Base-by-base conservation (phyloP, 1,140 invertebrate species). In the Drosophila persimilis region DNA sequence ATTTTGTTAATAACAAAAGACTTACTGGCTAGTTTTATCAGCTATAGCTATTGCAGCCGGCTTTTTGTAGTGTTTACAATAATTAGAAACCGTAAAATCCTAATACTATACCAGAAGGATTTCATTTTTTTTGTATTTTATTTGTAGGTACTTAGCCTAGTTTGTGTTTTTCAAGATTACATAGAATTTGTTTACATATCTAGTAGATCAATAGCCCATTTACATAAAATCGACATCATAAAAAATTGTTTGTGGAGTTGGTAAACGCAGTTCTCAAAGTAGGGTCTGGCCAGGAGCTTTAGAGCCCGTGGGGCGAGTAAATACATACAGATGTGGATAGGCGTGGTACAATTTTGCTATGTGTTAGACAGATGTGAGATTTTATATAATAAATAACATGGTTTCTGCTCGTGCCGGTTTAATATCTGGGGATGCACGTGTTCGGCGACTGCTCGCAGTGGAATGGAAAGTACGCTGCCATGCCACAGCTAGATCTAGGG, bases 331-430 rank as follows among this genome's bases (percentile, higher is more conserved):
- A 43, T 26, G 46, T 51, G 50, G 39, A 48, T 48, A 35, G 72
- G 43, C 51, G 69, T 52, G 59, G 13, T 72, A 55, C 46, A 72
- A 72, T 69, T 62, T 73, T 1, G 47, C 54, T 74, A 64, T 56
- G 62, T 51, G 66, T 51, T 57, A 59, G 54, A 55, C 39, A 65
- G 55, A 80, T 83, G 79, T 74, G 71, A 22, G 77, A 80, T 50
- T 65, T 48, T 84, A 80, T 62, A 85, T 65, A 85, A 80, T 86
- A 86, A 85, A 85, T 85, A 86, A 85, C 81, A 83, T 83, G 71
- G 62, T 74, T 66, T 35, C 46, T 65, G 66, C 74, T 56, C 51
- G 75, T 71, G 65, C 41, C 51, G 35, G 75, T 48, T 53, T 59
- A 62, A 26, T 26, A 26, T 26, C 24, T 26, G 24, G 4, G 5